Evolutionary conservation across 1,140 invertebrate genomes (phyloP).

Genomic region (Amphibalanus amphitrite): DNA sequence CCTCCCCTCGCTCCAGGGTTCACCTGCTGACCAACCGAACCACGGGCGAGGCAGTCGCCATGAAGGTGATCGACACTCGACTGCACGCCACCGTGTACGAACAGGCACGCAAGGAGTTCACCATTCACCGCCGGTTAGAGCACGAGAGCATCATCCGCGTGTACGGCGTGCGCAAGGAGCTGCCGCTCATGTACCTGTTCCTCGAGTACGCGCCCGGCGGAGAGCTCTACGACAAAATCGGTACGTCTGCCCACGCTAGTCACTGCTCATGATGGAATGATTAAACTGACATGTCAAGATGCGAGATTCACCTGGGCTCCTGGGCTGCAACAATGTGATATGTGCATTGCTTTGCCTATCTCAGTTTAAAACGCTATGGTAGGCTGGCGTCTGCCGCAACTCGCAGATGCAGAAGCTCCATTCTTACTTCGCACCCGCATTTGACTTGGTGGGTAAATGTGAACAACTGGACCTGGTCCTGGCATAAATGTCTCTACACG

Average conservation of each 20-base stretch:
- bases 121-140: slow-evolving; percentile 64
- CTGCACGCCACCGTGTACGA: slow-evolving; percentile 48
- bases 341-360: too few relatives aligned
- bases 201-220: slow-evolving; percentile 91
- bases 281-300: too few relatives aligned
- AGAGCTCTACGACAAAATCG: slow-evolving; percentile 92
- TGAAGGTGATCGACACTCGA: slow-evolving; percentile 71
- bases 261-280: too few relatives aligned
- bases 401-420: too few relatives aligned
- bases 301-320: too few relatives aligned
- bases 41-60: slow-evolving; percentile 69
- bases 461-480: too few relatives aligned
- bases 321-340: too few relatives aligned
- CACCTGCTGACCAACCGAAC: slow-evolving; percentile 71
- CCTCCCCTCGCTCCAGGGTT: slow-evolving; percentile 42
- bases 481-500: too few relatives aligned
- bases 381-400: too few relatives aligned
- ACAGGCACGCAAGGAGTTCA: slow-evolving; percentile 55
- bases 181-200: slow-evolving; percentile 72
- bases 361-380: too few relatives aligned
- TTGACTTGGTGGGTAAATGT: too few relatives aligned
- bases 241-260: slow-evolving; percentile 38
- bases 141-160: slow-evolving; percentile 58
- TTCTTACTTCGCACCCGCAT: too few relatives aligned
- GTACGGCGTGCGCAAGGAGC: slow-evolving; percentile 49